Evolutionary conservation across 2,888 invertebrate species (phyloP), one percentile per base, ranked within the genome.

Genomic region (Heliconius erato): DNA sequence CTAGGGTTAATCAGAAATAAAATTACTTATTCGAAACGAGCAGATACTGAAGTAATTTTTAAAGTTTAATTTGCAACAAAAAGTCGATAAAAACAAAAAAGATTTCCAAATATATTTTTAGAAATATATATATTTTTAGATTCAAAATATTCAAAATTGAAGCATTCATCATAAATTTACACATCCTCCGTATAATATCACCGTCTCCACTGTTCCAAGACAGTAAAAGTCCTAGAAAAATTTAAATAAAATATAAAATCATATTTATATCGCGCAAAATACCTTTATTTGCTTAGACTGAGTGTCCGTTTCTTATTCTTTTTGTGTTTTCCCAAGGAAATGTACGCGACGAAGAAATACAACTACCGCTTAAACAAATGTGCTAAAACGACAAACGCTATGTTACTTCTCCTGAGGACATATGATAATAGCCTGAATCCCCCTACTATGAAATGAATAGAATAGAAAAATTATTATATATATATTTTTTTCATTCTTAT

Each of bases 381-480:
- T 93, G 95, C 93, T 94, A 95, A 95, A 95, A 95, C 95, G 95
- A 95, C 95, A 93, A 95, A 95, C 95, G 94, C 91, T 94, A 92
- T 92, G 94, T 92, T 92, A 91, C 90, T 91, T 85, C 90, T 91
- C 92, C 90, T 88, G 88, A 92, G 93, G 95, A 95, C 94, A 92
- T 95, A 95, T 95, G 95, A 92, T 94, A 95, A 95, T 95, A 93
- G 93, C 89, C 92, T 91, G 90, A 91, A 90, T 69, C 84, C 89
- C 89, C 89, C 86, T 93, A 94, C 93, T 80, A 91, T 63, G 44
- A 0, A 67, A 67, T 7, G 2, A 67, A 67, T 16, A 32, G 3
- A 28, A 11, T 19, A 3, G 26, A 44, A 74, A 32, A 3, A n/a
- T 35, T 77, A 28, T 67, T 2, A 19, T 0, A 44, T 23, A n/a